Conservation (phyloP, 1,140 invertebrate genomes). For the Lasaia peninsularis region DNA sequence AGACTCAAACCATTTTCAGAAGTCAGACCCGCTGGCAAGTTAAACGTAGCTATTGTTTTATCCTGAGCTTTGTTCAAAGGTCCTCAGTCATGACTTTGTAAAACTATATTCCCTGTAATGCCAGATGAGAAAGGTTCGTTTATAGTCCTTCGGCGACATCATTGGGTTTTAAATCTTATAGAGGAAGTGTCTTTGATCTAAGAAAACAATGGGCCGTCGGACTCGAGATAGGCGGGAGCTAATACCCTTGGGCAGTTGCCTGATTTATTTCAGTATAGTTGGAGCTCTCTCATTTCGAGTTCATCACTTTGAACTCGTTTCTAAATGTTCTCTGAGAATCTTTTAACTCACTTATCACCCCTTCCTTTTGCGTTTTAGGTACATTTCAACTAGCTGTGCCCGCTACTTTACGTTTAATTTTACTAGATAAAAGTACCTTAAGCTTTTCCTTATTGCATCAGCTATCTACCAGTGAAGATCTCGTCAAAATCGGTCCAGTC, state of each 20-base stretch:
- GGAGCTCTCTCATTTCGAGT: slow-evolving; percentile 4
- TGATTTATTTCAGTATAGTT: slow-evolving; percentile 25
- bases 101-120: slow-evolving; percentile 9
- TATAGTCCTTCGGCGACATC: slow-evolving; percentile 23
- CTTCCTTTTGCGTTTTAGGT: neutral
- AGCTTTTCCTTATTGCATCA: too few species aligned
- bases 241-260: slow-evolving; percentile 22
- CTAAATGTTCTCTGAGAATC: neutral
- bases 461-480: too few species aligned
- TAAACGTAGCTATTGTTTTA: neutral
- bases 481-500: too few species aligned
- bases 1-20: too few species aligned
- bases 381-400: too few species aligned
- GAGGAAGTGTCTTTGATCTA: slow-evolving; percentile 33
- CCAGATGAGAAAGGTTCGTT: slow-evolving; percentile 27
- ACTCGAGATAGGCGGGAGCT: slow-evolving; percentile 27
- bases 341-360: slow-evolving; percentile 3
- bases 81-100: neutral
- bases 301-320: slow-evolving; percentile 6
- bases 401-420: too few species aligned
- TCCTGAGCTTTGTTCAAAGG: neutral
- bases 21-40: neutral
- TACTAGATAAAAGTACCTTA: too few species aligned
- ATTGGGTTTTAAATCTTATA: slow-evolving; percentile 31
- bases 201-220: slow-evolving; percentile 30